These are phyloP conservation scores for Synanthedon vespiformis DNA, from an alignment of 2,888 invertebrate genomes.

Conservation along the genomic window DNA sequence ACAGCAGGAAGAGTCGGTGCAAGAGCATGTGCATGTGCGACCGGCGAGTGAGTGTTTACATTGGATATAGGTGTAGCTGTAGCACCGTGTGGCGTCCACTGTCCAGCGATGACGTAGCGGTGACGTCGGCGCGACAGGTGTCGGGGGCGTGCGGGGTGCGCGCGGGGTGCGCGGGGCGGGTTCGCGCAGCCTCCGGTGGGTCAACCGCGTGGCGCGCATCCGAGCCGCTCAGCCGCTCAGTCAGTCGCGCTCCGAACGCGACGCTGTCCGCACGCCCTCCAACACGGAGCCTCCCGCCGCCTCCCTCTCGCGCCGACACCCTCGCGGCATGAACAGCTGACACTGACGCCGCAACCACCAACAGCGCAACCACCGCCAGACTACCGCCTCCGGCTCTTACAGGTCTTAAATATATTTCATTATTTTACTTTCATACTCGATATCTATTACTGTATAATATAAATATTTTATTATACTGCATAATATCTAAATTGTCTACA, in stretches of 20 bases:
- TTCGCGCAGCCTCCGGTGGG: slow-evolving; percentile 21
- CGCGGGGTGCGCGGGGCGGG: slow-evolving; percentile 25
- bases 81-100: no score
- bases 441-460: no score
- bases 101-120: neutral
- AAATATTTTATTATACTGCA: no score
- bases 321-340: slow-evolving; percentile 45
- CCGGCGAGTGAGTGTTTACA: neutral
- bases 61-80: neutral
- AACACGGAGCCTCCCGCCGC: slow-evolving; percentile 14
- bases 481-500: no score
- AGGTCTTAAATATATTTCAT: neutral
- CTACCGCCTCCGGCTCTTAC: neutral
- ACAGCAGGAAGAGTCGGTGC: no score
- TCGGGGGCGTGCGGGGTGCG: slow-evolving; percentile 5
- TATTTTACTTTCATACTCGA: no score
- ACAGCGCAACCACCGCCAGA: neutral
- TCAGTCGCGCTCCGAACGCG: slow-evolving; percentile 39
- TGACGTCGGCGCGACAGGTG: neutral
- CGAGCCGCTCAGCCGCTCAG: slow-evolving; percentile 8
- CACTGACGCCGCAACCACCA: slow-evolving; percentile 12
- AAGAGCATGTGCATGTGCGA: neutral
- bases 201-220: slow-evolving; percentile 2
- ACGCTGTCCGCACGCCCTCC: slow-evolving; percentile 15
- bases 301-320: slow-evolving; percentile 17